Conservation (phyloP, 2,888 invertebrate species). For the Nasonia oneida region DNA sequence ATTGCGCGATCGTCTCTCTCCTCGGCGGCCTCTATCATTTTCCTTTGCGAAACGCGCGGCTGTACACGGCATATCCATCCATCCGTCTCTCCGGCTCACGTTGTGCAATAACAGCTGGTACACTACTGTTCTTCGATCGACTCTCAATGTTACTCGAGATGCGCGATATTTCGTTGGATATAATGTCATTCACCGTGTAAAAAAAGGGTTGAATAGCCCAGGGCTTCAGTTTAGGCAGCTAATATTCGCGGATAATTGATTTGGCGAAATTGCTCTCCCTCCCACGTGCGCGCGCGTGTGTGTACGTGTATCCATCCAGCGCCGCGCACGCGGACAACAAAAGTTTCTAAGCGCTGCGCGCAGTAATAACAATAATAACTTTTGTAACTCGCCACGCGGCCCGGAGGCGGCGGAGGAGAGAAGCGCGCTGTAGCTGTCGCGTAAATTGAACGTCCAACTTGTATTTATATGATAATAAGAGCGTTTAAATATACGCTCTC, state of each 20-base stretch:
- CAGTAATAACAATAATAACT: constrained; percentile 79
- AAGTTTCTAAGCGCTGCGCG: constrained; percentile 78
- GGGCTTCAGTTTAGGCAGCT: not conserved
- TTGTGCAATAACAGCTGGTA: not conserved
- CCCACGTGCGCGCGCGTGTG: not conserved
- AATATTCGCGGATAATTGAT: constrained; percentile 51
- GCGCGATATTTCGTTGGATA: not conserved
- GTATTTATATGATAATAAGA: constrained; percentile 79
- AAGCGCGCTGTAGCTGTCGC: constrained; percentile 68
- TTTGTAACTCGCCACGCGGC: constrained; percentile 74
- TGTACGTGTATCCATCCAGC: constrained; percentile 66
- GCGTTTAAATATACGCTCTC: constrained; percentile 77
- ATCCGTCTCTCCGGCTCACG: not conserved
- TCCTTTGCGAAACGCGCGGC: constrained; percentile 51
- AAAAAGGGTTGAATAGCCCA: not conserved
- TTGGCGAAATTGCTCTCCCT: constrained; percentile 35
- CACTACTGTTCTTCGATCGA: constrained; percentile 28
- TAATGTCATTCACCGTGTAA: not conserved
- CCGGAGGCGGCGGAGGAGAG: constrained; percentile 64
- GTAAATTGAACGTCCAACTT: constrained; percentile 79
- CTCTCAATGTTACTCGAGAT: not conserved
- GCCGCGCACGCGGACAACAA: constrained; percentile 73
- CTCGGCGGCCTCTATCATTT: constrained; percentile 34
- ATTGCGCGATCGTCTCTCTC: constrained; percentile 27
- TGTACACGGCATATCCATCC: not conserved